phyloP scores from a whole-genome alignment of 1,140 invertebrate genomes.

The Asbolus verrucosus region DNA sequence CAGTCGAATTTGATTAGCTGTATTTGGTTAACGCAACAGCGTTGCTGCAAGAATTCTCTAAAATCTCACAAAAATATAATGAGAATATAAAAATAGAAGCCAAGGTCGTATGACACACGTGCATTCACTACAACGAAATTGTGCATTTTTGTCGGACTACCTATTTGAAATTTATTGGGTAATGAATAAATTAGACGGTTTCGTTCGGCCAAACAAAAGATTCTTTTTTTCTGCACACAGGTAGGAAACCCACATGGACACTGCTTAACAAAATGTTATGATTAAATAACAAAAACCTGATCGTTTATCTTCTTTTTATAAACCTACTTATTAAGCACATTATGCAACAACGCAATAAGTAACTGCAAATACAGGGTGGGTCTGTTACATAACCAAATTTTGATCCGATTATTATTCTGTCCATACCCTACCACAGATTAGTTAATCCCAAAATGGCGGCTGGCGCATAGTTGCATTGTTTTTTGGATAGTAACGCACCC shows the following conservation, averaged over 20 bases:
- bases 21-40: not conserved
- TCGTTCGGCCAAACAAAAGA: not conserved
- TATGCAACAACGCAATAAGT: not conserved
- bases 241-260: not conserved
- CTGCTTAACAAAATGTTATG: not conserved
- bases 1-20: not conserved
- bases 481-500: no score
- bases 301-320: constrained; percentile 9
- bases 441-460: not conserved
- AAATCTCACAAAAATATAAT: constrained; percentile 36
- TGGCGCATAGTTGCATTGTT: not conserved
- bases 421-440: no score
- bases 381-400: not conserved
- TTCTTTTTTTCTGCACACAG: constrained; percentile 5
- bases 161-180: constrained; percentile 12
- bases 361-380: not conserved
- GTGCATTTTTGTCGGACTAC: constrained; percentile 36
- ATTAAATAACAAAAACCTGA: not conserved
- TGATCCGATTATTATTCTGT: not conserved
- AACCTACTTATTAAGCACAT: not conserved
- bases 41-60: constrained; percentile 6
- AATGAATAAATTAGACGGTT: constrained; percentile 20
- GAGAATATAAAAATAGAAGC: constrained; percentile 36
- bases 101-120: constrained; percentile 42
- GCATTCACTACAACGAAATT: constrained; percentile 37